Evolutionary conservation across 2,113 vertebrate species (phyloP).

Genomic region (Irena cyanogastra): DNA sequence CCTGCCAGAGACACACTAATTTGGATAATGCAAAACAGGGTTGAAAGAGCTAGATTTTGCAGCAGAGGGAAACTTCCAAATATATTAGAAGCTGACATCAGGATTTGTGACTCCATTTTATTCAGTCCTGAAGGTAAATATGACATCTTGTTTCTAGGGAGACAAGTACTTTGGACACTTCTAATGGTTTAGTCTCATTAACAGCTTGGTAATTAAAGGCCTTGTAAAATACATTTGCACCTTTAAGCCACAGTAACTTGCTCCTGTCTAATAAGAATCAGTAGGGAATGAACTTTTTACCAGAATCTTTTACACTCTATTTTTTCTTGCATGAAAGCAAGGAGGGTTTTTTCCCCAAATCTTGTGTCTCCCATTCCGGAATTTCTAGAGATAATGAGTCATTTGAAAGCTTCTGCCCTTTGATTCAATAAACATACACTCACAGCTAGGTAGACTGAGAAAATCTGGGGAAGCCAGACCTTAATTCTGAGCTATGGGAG

Average conservation of each 20-base stretch:
- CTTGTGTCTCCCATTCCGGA: neutral
- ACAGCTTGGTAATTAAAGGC: slow-evolving; percentile 24
- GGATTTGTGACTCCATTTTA: neutral
- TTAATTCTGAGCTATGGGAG: neutral
- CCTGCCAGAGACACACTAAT: neutral
- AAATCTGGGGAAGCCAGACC: neutral
- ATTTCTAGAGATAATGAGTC: neutral
- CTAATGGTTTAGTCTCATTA: neutral
- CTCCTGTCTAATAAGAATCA: neutral
- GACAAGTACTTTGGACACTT: neutral
- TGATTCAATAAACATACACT: neutral
- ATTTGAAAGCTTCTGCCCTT: neutral
- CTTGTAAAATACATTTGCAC: slow-evolving; percentile 5
- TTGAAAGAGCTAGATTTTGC: neutral
- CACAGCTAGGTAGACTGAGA: neutral
- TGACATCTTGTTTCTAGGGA: neutral
- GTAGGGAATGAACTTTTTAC: neutral
- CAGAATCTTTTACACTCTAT: neutral
- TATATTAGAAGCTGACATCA: neutral
- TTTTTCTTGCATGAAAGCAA: neutral
- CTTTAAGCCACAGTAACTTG: neutral
- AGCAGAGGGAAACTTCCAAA: neutral
- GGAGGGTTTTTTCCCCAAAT: neutral
- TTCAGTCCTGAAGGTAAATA: neutral
- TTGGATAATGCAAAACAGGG: slow-evolving; percentile 26